A percentile compares a stretch with the other conserved stretches of the same genome.
phyloP scores from a whole-genome alignment of 2,797 vertebrate genomes.

The Corythornis leucogaster region DNA sequence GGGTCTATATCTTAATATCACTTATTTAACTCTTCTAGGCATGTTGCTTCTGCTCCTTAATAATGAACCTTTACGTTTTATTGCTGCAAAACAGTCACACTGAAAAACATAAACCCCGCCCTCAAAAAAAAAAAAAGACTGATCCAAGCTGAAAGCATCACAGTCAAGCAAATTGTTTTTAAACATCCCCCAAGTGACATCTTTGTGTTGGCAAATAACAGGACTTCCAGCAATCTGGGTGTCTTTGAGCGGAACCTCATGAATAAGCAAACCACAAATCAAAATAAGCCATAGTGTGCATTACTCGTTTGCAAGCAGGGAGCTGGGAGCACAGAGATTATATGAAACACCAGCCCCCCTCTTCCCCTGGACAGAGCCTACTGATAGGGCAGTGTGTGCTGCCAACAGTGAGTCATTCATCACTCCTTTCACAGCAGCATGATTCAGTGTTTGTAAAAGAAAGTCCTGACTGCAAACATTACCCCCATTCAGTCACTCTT shows the following conservation, averaged over 20 bases:
- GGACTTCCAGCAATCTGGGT: neutral
- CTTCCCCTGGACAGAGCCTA: constrained; percentile 41
- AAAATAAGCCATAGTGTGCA: constrained; percentile 20
- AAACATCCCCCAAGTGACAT: neutral
- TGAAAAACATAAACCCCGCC: neutral
- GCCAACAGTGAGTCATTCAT: constrained; percentile 76
- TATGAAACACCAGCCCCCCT: constrained; percentile 53
- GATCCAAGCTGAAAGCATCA: neutral
- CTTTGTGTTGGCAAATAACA: constrained; percentile 28
- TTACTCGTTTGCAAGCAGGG: constrained; percentile 43
- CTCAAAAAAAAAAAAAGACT: neutral
- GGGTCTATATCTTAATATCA: neutral
- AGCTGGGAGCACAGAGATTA: constrained; percentile 34
- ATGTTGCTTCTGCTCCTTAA: neutral
- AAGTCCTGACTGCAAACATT: constrained; percentile 57
- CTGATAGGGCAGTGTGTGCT: constrained; percentile 60
- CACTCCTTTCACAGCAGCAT: constrained; percentile 57
- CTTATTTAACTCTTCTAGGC: neutral
- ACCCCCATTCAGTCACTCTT: constrained; percentile 30
- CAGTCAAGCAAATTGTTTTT: neutral
- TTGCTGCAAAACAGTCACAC: neutral
- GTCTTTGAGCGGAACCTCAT: neutral
- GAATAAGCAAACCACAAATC: constrained; percentile 56
- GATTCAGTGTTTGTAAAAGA: constrained; percentile 67
- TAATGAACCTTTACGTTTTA: neutral